Conservation (phyloP, 2,797 vertebrate genomes). For the Danio aesculapii region DNA sequence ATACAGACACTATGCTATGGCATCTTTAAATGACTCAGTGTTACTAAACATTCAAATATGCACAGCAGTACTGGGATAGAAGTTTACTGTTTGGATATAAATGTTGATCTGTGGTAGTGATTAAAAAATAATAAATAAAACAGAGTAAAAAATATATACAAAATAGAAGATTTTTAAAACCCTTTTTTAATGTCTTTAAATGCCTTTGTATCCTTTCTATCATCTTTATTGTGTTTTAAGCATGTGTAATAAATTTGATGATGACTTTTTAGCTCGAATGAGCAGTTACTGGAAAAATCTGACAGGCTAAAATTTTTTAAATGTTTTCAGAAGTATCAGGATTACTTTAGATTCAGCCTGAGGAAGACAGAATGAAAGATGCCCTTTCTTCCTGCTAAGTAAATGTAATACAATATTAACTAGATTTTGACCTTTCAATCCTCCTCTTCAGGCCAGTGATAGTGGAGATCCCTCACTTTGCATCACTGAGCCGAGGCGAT, state of each 20-base stretch:
- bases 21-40: no score
- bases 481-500: conserved; percentile 89
- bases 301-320: background rate
- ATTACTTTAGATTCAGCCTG: background rate
- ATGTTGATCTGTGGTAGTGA: no score
- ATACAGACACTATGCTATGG: no score
- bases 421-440: background rate
- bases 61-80: no score
- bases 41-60: no score
- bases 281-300: background rate
- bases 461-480: conserved; percentile 98
- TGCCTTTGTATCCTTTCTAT: background rate
- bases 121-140: no score
- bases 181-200: background rate
- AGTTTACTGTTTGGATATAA: no score
- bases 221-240: background rate
- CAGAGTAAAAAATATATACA: no score
- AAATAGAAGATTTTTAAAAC: no score
- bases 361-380: background rate
- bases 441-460: conserved; percentile 87
- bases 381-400: background rate
- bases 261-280: background rate
- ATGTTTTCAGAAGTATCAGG: background rate
- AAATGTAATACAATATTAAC: background rate
- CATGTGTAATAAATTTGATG: background rate